Evolutionary conservation across 2,113 vertebrate species (phyloP).

Genomic region (Gnathonemus echidnorhynchus): DNA sequence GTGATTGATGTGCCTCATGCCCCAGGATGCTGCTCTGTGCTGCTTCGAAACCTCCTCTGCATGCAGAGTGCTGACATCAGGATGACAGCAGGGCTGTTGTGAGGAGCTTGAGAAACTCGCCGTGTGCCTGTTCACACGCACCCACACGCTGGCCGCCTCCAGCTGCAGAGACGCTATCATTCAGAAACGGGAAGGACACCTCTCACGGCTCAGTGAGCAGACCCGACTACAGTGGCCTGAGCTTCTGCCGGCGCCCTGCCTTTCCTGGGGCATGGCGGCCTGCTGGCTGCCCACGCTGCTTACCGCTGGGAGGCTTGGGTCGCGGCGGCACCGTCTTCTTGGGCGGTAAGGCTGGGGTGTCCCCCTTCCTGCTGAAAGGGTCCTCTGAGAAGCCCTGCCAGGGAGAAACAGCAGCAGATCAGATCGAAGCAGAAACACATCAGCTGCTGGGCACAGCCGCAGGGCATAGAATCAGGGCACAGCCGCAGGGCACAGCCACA

Average conservation of each 20-base stretch:
- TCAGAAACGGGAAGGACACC: neutral
- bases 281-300: conserved; percentile 41
- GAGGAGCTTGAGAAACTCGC: neutral
- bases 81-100: neutral
- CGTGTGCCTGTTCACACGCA: neutral
- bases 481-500: too few relatives aligned
- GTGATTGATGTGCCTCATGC: neutral
- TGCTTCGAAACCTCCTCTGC: neutral
- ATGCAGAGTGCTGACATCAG: neutral
- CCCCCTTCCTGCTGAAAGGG: conserved; percentile 82
- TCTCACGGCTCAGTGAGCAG: neutral
- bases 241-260: neutral
- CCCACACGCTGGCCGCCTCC: neutral
- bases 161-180: neutral
- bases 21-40: neutral
- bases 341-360: conserved; percentile 86
- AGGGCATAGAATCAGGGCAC: neutral
- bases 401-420: conserved; percentile 54
- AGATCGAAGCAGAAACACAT: conserved; percentile 55
- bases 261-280: neutral
- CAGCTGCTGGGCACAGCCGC: neutral
- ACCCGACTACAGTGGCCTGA: too few relatives aligned
- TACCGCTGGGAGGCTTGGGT: conserved; percentile 91
- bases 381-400: conserved; percentile 79
- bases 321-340: conserved; percentile 88